These are phyloP conservation scores for Hirtodrosophila alboralis DNA, from an alignment of 2,888 invertebrate genomes.

Conservation along the genomic window DNA sequence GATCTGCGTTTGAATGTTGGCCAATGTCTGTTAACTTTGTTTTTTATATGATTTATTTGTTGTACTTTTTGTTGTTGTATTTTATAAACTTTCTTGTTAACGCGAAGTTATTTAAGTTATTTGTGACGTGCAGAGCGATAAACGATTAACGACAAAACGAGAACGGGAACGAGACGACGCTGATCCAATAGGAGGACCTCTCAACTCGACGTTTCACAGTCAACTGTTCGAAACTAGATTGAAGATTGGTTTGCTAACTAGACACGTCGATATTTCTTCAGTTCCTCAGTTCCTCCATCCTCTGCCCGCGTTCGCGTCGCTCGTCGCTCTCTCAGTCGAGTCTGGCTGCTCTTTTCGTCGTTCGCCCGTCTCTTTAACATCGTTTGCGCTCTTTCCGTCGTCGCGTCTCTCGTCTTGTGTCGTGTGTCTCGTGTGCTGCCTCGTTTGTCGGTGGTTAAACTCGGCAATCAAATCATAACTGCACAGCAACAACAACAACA, in stretches of 20 bases:
- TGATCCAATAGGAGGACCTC: slow-evolving; percentile 81
- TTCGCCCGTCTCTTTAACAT: slow-evolving; percentile 59
- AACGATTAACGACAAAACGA: slow-evolving; percentile 25
- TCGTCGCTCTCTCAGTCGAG: slow-evolving; percentile 43
- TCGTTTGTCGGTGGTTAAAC: slow-evolving; percentile 82
- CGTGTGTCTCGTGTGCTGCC: slow-evolving; percentile 49
- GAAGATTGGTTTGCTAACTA: slow-evolving; percentile 84
- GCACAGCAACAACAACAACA: no score
- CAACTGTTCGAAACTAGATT: slow-evolving; percentile 84
- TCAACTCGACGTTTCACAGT: slow-evolving; percentile 83
- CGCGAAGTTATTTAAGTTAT: no score
- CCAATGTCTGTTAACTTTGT: slow-evolving; percentile 21
- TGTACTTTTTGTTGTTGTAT: background rate
- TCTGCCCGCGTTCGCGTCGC: slow-evolving; percentile 54
- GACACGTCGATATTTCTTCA: slow-evolving; percentile 84
- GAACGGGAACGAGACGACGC: slow-evolving; percentile 55
- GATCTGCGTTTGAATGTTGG: slow-evolving; percentile 18
- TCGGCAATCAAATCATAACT: slow-evolving; percentile 79
- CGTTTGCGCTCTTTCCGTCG: slow-evolving; percentile 61
- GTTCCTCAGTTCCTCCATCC: slow-evolving; percentile 70
- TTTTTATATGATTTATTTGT: slow-evolving; percentile 5
- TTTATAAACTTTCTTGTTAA: no score
- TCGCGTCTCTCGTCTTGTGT: slow-evolving; percentile 9
- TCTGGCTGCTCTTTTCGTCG: slow-evolving; percentile 36
- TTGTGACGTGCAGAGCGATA: slow-evolving; percentile 30